phyloP scores from a whole-genome alignment of 2,888 invertebrate genomes.

The Microctonus brassicae region DNA sequence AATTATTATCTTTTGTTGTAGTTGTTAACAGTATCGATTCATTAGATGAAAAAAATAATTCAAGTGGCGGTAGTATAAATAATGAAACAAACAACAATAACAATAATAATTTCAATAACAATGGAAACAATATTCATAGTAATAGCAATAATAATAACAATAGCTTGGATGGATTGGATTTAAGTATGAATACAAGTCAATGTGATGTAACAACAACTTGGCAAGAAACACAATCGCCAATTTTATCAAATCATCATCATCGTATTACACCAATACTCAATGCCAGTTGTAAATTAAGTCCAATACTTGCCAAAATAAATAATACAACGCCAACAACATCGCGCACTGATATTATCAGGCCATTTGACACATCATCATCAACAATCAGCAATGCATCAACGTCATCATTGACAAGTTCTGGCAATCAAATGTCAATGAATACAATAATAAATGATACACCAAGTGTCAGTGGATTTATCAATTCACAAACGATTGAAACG shows the following conservation, averaged over 20 bases:
- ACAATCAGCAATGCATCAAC: constrained; percentile 66
- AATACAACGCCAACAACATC: constrained; percentile 46
- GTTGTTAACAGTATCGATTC: constrained; percentile 60
- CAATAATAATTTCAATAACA: constrained; percentile 29
- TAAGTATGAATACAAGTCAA: constrained; percentile 26
- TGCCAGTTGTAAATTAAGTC: constrained; percentile 59
- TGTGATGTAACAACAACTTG: constrained; percentile 29
- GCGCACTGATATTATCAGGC: constrained; percentile 46
- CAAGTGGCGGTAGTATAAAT: constrained; percentile 54
- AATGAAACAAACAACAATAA: constrained; percentile 48
- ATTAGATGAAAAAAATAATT: constrained; percentile 63
- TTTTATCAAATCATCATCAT: constrained; percentile 54
- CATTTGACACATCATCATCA: constrained; percentile 61
- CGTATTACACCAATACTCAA: constrained; percentile 62
- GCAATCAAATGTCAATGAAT: constrained; percentile 55
- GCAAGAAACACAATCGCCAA: constrained; percentile 47
- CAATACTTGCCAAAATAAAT: constrained; percentile 56
- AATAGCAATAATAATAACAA: constrained; percentile 23
- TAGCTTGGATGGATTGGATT: constrained; percentile 21
- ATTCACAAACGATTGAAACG: not conserved
- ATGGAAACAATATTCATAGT: constrained; percentile 38
- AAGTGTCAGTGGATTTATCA: not conserved
- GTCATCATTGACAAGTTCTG: constrained; percentile 59
- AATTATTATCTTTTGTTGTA: constrained; percentile 48
- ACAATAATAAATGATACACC: constrained; percentile 57